Evolutionary conservation across 2,888 invertebrate genomes (phyloP).

Genomic region (Leuctra nigra): DNA sequence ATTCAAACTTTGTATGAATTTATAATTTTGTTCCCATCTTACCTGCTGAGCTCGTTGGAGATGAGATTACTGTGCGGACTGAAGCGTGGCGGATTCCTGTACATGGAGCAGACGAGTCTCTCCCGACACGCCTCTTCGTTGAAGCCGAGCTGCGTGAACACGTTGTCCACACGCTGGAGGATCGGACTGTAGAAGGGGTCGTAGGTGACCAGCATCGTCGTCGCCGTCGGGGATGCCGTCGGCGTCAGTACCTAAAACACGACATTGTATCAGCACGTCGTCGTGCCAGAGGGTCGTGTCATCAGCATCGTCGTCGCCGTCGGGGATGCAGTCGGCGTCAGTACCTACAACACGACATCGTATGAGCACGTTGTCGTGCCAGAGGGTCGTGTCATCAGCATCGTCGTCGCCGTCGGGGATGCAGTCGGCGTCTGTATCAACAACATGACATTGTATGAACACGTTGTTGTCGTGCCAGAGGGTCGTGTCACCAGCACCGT

Average conservation of each 20-base stretch:
- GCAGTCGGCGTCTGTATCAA: no score
- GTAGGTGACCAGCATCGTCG: slow-evolving; percentile 30
- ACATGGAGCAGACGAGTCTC: slow-evolving; percentile 39
- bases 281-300: slow-evolving; percentile 37
- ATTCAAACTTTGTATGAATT: no score
- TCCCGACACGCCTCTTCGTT: slow-evolving; percentile 38
- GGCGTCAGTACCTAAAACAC: slow-evolving; percentile 20
- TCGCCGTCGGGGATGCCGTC: slow-evolving; percentile 10
- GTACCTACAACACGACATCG: not conserved
- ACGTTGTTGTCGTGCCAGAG: no score
- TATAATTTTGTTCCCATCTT: slow-evolving; percentile 28
- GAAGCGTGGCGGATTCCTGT: slow-evolving; percentile 38
- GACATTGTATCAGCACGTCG: no score
- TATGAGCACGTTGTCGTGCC: no score
- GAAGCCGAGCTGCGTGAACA: slow-evolving; percentile 38
- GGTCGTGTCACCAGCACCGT: no score
- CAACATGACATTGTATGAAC: no score
- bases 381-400: no score
- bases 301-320: slow-evolving; percentile 22
- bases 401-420: no score
- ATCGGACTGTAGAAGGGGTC: slow-evolving; percentile 40
- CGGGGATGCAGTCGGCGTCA: slow-evolving; percentile 21
- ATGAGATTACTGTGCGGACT: slow-evolving; percentile 39
- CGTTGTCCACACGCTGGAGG: slow-evolving; percentile 37
- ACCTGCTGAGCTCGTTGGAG: slow-evolving; percentile 40